Evolutionary conservation across 2,888 invertebrate species (phyloP).

Genomic region (Eupithecia dodoneata): DNA sequence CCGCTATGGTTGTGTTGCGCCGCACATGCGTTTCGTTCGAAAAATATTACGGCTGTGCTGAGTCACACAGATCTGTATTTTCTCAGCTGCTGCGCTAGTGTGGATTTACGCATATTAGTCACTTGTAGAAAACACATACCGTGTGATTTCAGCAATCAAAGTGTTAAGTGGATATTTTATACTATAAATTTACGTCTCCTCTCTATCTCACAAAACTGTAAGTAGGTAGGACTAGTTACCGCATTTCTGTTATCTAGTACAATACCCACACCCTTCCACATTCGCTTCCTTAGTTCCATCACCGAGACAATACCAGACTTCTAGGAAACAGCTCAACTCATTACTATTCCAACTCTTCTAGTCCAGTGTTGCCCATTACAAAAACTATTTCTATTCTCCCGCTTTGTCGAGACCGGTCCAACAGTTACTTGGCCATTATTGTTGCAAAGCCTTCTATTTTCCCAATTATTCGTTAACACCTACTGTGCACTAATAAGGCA

Average conservation of each 20-base stretch:
- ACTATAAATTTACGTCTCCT: neutral
- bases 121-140: too few species aligned
- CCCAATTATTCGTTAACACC: constrained; percentile 22
- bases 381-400: constrained; percentile 28
- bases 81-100: too few species aligned
- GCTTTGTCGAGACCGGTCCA: constrained; percentile 28
- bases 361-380: constrained; percentile 33
- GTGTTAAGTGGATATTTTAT: too few species aligned
- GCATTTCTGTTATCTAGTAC: neutral
- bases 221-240: neutral
- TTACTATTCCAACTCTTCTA: constrained; percentile 30
- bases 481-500: constrained; percentile 21
- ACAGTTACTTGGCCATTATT: constrained; percentile 32
- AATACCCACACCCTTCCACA: neutral
- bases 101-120: too few species aligned
- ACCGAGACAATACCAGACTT: constrained; percentile 15
- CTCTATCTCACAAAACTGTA: neutral
- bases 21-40: too few species aligned
- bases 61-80: too few species aligned
- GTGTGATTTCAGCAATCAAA: too few species aligned
- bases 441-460: constrained; percentile 23
- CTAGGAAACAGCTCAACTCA: constrained; percentile 30
- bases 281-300: constrained; percentile 7
- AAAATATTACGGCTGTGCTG: too few species aligned
- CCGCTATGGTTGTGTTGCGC: too few species aligned